Evolutionary conservation across 2,113 vertebrate genomes (phyloP), one percentile per base, ranked within the genome.

Genomic region (Pelusios castaneus): DNA sequence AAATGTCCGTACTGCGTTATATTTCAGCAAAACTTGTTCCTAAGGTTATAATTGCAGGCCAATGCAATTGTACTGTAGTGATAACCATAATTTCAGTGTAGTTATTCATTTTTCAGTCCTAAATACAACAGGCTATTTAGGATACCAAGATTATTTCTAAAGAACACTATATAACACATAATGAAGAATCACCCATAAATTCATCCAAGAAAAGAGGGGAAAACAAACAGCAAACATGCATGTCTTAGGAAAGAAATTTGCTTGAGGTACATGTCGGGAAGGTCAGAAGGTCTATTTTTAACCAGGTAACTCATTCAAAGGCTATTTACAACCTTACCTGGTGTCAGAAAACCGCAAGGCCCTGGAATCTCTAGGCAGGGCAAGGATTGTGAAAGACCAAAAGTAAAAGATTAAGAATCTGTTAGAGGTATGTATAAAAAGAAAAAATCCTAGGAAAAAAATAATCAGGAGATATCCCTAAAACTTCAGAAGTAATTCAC

Each of bases 261-360:
- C 54, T 95, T 82, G 82, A 93, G 80, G 78, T 92, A 95, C 88
- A 97, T 86, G 56, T 16, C 85, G 94, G 97, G 93, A 24, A 91
- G 87, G 96, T 92, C 93, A 91, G 96, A 97, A 92, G 97, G 97
- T 96, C 92, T 75, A 22, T 84, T 93, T 80, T 93, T 89, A 90
- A 89, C 75, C 88, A 94, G 88, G 94, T 87, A 73, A 96, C 34
- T 82, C 63, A 49, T 51, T 97, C 79, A 70, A 95, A 94, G 95
- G 97, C 95, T 93, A 93, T 92, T 90, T 90, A 92, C 81, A 97
- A 96, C 97, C 98, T 99, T 99, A 99, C 99, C 99, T 99, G 99
- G 97, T 95, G 98, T 98, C 95, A 98, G 98, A 98, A 99, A 98
- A 98, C 99, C 99, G 99, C 99, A 99, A 98, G 98, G 98, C 98